phyloP scores from a whole-genome alignment of 2,797 vertebrate species.

The Enteromius paludinosus region DNA sequence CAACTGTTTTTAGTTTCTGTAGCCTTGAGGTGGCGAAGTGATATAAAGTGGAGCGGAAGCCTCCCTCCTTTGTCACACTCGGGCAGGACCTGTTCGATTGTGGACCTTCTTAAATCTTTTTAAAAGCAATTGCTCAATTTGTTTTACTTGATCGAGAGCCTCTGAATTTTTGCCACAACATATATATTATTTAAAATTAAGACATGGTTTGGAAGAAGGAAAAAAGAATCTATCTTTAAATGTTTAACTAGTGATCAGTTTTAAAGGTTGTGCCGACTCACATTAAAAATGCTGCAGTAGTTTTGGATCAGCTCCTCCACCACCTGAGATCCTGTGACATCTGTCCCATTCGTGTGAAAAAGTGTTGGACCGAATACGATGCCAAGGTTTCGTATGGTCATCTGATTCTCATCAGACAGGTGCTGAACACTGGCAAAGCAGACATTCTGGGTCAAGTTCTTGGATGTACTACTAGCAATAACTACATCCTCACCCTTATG shows the following conservation, averaged over 20 bases:
- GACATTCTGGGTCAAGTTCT: not conserved
- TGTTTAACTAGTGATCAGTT: not conserved
- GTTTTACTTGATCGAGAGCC: no score
- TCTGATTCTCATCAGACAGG: conserved; percentile 81
- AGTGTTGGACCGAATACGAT: conserved; percentile 85
- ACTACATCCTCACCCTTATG: not conserved
- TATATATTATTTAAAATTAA: not conserved
- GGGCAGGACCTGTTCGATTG: no score
- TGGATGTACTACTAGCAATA: not conserved
- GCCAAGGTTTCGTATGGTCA: conserved; percentile 83
- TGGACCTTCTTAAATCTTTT: no score
- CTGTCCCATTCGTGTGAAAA: conserved; percentile 82
- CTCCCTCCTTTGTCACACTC: no score
- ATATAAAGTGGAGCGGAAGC: no score
- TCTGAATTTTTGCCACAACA: no score
- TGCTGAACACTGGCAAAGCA: conserved; percentile 75
- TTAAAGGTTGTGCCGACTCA: conserved; percentile 60
- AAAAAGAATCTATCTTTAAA: not conserved
- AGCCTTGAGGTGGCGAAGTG: no score
- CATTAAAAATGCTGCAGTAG: conserved; percentile 80
- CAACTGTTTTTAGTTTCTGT: no score
- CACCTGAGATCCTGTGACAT: conserved; percentile 78
- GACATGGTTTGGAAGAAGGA: not conserved
- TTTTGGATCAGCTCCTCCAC: conserved; percentile 82
- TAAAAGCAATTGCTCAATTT: no score